Evolutionary conservation across 53 echinoderm and acorn worm genomes (phyloP), one percentile per base, ranked within the genome.

Genomic region (Zoroaster sp.): DNA sequence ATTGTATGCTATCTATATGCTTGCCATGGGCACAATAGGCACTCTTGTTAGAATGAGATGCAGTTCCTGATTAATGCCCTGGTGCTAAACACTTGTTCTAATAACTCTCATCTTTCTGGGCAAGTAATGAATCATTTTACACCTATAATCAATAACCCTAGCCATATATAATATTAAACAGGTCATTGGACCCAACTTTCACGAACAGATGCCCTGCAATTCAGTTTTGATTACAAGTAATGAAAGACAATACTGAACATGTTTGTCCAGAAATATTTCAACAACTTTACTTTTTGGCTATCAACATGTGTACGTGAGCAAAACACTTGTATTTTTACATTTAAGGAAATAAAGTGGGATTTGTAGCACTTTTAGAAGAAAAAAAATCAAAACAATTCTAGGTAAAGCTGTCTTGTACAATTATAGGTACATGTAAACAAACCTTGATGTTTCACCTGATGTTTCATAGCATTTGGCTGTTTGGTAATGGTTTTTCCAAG

Each of bases 1-100:
- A 79, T 79, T 63, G 79, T 79, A n/a, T 25, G 25, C 63, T 79
- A 79, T 77, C 77, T 83, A 66, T 85, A 85, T 85, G 69, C 85
- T 66, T 71, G 85, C 85, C 71, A 66, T 15, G 21, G 85, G 85
- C 85, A 25, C 13, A 66, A 85, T 71, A 51, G 70, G 85, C 52
- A 85, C 85, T 85, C 85, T 85, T 47, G 45, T 70, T 36, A 33
- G 15, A 21, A 85, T 85, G 85, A 85, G 71, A 85, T 85, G 69
- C 71, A 35, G 40, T 35, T 6, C 42, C 40, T 39, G 21, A 34
- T 36, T 18, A 51, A 69, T 14, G 85, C 37, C 3, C 6, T 67
- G 6, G 37, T 66, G 69, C 37, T 70, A 8, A 71, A 85, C 49
- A 35, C 28, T 30, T n/a, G 40, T 17, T 47, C 85, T 47, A 47